Evolutionary conservation across 2,888 invertebrate species (phyloP).

Genomic region (Marasmarcha lunaedactyla): DNA sequence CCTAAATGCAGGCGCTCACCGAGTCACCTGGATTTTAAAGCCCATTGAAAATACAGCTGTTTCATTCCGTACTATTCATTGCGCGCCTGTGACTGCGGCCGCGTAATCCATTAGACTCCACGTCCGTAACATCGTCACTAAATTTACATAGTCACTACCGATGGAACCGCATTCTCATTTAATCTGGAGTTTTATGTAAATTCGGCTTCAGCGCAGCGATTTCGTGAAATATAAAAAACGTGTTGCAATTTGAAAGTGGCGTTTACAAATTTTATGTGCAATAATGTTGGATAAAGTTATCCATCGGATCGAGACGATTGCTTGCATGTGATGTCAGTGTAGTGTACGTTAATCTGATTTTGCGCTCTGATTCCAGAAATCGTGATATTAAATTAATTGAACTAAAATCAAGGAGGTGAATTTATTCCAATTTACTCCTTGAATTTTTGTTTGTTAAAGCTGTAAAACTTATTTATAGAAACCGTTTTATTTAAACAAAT

Average conservation of each 20-base stretch:
- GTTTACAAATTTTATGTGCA: not conserved
- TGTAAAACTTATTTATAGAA: too few relatives aligned
- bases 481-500: too few relatives aligned
- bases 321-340: too few relatives aligned
- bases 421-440: too few relatives aligned
- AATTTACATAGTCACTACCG: slow-evolving; percentile 45
- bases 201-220: slow-evolving; percentile 10
- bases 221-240: slow-evolving; percentile 14
- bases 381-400: too few relatives aligned
- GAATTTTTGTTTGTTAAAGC: too few relatives aligned
- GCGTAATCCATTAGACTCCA: slow-evolving; percentile 37
- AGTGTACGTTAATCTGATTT: too few relatives aligned
- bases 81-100: slow-evolving; percentile 5
- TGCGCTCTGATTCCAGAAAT: too few relatives aligned
- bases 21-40: slow-evolving; percentile 25
- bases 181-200: slow-evolving; percentile 38
- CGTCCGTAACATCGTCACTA: slow-evolving; percentile 42
- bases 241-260: slow-evolving; percentile 1
- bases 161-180: slow-evolving; percentile 42
- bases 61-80: too few relatives aligned
- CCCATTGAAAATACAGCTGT: slow-evolving; percentile 20
- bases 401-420: too few relatives aligned
- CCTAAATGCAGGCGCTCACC: slow-evolving; percentile 25
- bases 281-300: not conserved
- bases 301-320: slow-evolving; percentile 1